Evolutionary conservation across 2,113 vertebrate species (phyloP).

Genomic region (Callipepla squamata): DNA sequence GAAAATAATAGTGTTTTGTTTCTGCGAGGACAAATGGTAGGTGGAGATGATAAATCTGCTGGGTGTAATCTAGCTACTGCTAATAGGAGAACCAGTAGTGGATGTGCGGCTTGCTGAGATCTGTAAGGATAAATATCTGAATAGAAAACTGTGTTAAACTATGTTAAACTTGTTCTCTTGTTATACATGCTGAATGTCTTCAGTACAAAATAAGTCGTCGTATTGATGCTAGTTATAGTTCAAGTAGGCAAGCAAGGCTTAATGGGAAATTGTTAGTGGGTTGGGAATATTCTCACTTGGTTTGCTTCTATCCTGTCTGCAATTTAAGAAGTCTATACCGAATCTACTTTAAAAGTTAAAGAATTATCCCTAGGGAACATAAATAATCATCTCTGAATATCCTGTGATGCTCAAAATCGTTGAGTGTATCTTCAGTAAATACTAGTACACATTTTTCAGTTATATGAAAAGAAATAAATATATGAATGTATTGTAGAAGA

Average conservation of each 20-base stretch:
- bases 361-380: not conserved
- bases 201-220: not conserved
- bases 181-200: not conserved
- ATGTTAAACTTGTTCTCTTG: not conserved
- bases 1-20: not conserved
- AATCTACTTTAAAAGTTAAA: not conserved
- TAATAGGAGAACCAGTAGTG: not conserved
- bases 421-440: not conserved
- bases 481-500: not conserved
- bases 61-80: not conserved
- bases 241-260: not conserved
- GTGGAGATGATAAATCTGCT: not conserved
- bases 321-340: not conserved
- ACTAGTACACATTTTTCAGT: not conserved
- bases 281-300: not conserved
- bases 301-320: not conserved
- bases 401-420: not conserved
- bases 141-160: not conserved
- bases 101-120: not conserved
- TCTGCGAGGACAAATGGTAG: not conserved
- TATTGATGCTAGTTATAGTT: not conserved
- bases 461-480: not conserved
- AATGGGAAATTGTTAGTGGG: not conserved
- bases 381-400: not conserved
- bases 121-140: not conserved